Conservation (phyloP, 1,140 invertebrate genomes). For the Atopsyche davidsoni region DNA sequence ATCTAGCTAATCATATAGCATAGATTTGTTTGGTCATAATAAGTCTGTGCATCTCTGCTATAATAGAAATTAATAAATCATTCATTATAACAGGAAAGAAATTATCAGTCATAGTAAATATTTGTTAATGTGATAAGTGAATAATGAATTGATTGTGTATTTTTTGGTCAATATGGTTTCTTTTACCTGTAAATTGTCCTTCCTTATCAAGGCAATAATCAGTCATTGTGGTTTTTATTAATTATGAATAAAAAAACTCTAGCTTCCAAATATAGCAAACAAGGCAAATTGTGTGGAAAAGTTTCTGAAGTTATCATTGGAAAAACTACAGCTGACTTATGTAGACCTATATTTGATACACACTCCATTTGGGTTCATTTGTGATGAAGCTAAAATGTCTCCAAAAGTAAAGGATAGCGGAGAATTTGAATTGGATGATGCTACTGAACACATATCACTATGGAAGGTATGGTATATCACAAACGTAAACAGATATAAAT, state of each 20-base stretch:
- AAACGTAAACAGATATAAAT: neutral
- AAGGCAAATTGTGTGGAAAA: conserved; percentile 64
- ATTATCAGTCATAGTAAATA: no score
- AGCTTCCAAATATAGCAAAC: conserved; percentile 58
- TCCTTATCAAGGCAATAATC: no score
- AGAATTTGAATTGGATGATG: conserved; percentile 55
- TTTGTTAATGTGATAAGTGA: no score
- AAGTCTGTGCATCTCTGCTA: no score
- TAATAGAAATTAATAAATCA: neutral
- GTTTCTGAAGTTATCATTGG: conserved; percentile 67
- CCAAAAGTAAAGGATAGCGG: conserved; percentile 49
- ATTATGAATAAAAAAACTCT: no score
- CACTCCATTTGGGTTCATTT: conserved; percentile 64
- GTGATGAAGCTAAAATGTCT: conserved; percentile 34
- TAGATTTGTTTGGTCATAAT: no score
- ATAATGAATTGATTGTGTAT: no score
- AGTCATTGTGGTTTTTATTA: no score
- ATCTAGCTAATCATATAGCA: neutral
- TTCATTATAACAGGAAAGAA: neutral
- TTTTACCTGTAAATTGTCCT: no score
- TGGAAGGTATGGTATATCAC: conserved; percentile 60
- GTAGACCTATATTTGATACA: conserved; percentile 83
- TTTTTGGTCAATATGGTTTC: no score
- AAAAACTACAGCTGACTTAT: conserved; percentile 68
- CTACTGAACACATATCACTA: conserved; percentile 61